A percentile compares a stretch with the other conserved stretches of the same genome.
phyloP scores from a whole-genome alignment of 2,113 vertebrate genomes.

The Gymnarchus niloticus region DNA sequence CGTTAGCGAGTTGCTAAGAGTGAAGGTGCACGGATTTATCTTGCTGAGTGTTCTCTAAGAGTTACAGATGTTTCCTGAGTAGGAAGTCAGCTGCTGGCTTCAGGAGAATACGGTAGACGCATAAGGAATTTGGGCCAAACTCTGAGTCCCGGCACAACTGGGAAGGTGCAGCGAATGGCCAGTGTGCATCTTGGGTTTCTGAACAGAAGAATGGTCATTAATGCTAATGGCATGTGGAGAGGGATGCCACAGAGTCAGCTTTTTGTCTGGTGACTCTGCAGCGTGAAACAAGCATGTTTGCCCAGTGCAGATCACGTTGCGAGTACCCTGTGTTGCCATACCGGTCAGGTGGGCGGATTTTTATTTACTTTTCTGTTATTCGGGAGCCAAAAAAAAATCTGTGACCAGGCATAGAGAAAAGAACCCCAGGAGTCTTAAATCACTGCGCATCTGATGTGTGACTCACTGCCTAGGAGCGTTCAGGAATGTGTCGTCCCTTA shows the following conservation, averaged over 20 bases:
- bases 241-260: conserved; percentile 22
- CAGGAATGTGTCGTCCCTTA: neutral
- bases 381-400: conserved; percentile 6
- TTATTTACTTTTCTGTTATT: neutral
- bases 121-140: neutral
- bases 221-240: conserved; percentile 13
- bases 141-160: conserved; percentile 15
- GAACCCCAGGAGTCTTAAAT: conserved; percentile 6
- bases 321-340: neutral
- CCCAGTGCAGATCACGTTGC: conserved; percentile 14
- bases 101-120: neutral
- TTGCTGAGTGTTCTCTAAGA: neutral
- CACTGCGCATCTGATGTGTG: conserved; percentile 8
- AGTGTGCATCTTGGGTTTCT: conserved; percentile 54
- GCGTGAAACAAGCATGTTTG: conserved; percentile 27
- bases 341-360: neutral
- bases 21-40: neutral
- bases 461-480: conserved; percentile 4
- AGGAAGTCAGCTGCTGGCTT: neutral
- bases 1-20: neutral
- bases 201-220: conserved; percentile 37
- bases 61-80: neutral
- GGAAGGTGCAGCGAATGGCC: conserved; percentile 25
- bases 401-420: neutral
- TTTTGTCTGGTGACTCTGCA: conserved; percentile 27